Evolutionary conservation across 2,113 vertebrate species (phyloP), one percentile per base, ranked within the genome.

Genomic region (Rousettus leschenaultii): DNA sequence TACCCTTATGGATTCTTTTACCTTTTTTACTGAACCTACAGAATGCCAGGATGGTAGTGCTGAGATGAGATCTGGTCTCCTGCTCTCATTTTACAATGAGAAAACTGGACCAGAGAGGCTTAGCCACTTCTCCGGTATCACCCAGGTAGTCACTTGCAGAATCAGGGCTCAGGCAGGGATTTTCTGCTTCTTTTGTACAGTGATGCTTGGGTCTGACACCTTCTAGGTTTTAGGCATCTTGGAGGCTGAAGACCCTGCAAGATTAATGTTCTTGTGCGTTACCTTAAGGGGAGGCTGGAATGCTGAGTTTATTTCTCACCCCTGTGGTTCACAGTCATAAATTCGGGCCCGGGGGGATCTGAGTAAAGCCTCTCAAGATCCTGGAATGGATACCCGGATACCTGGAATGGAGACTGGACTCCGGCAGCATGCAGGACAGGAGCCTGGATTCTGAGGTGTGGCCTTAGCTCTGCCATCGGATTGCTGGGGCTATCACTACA

Each of bases 71-170:
- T 30, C 28, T 26, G 18, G 26, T 65, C 45, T 45, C 30, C 8
- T 90, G 71, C 10, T 84, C n/a, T 92, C 21, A 15, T 75, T 88
- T 92, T 63, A 89, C 79, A 55, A 91, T 59, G 77, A 94, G 70
- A 91, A 95, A 94, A 75, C n/a, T 28, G 63, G 19, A 35, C 19
- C 38, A 30, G 57, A 89, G 71, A 85, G 45, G 19, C 35, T 35
- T 66, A 48, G 33, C 0, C 0, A 70, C 43, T 84, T 57, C 30
- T 48, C n/a, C 18, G 38, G 6, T 15, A 40, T 83, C 12, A 61
- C 45, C 40, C 33, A 66, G 73, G 43, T 15, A 38, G 30, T 55
- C 0, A 2, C 33, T 79, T 66, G 35, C 26, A 45, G 33, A 77
- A 68, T 66, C 28, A 88, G 55, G 51, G 61, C 19, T 66, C n/a